Evolutionary conservation across 2,888 invertebrate genomes (phyloP).

Genomic region (Pteria penguin): DNA sequence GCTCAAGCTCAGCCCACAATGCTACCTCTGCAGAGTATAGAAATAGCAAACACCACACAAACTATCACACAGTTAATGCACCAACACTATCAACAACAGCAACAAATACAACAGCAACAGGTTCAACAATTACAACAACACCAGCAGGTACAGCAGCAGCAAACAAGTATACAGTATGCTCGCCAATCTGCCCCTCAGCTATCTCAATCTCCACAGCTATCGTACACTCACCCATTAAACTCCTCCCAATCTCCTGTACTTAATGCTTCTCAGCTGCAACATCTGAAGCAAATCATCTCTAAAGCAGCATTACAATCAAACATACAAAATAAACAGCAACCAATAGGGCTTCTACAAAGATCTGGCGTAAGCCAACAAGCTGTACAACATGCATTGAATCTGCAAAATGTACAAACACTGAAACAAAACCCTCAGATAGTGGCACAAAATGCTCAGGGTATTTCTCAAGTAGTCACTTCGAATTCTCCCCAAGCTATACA

Average conservation of each 20-base stretch:
- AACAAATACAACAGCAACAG: neutral
- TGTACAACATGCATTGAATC: conserved; percentile 12
- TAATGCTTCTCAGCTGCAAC: conserved; percentile 39
- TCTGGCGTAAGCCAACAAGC: conserved; percentile 34
- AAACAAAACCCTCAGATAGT: conserved; percentile 9
- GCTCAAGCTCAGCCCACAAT: neutral
- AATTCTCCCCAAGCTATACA: conserved; percentile 7
- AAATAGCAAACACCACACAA: neutral
- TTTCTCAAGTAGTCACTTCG: conserved; percentile 10
- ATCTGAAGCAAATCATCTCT: conserved; percentile 43
- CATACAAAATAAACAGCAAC: neutral
- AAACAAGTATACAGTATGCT: conserved; percentile 29
- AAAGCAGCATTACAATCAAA: conserved; percentile 26
- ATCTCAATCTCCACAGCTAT: neutral
- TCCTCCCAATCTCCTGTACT: conserved; percentile 29
- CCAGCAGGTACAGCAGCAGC: conserved; percentile 33
- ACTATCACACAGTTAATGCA: neutral
- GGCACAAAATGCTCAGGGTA: neutral
- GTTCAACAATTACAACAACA: conserved; percentile 1
- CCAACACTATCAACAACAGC: conserved; percentile 14
- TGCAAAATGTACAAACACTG: neutral
- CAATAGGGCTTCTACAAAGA: too few relatives aligned
- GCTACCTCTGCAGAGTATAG: neutral
- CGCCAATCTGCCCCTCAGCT: conserved; percentile 16
- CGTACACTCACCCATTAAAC: neutral